Conservation (phyloP, 2,113 vertebrate species). For the Girardinichthys multiradiatus region DNA sequence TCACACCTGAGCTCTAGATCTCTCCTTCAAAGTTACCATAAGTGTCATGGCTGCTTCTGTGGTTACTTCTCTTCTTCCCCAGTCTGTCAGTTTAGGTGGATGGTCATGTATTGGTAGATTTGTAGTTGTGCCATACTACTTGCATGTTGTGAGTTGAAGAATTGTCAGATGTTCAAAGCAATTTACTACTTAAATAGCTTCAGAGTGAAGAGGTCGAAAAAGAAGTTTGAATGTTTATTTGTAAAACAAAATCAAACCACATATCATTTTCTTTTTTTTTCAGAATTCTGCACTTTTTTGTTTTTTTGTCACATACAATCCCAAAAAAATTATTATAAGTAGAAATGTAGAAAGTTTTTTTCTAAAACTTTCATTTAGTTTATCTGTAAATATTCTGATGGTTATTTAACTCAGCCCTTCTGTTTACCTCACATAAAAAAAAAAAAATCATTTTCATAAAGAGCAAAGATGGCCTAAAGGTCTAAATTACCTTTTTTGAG, state of each 20-base stretch:
- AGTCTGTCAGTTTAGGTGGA: not conserved
- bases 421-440: not conserved
- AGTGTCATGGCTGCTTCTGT: no score
- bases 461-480: slow-evolving; percentile 21
- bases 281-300: not conserved
- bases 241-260: no score
- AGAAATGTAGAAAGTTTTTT: not conserved
- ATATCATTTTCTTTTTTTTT: no score
- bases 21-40: no score
- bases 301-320: not conserved
- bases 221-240: no score
- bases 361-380: not conserved
- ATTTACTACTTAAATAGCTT: not conserved
- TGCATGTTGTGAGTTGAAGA: not conserved
- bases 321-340: no score
- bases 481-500: slow-evolving; percentile 21
- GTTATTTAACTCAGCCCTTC: not conserved
- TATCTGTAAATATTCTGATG: not conserved
- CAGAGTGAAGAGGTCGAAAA: no score
- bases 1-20: no score
- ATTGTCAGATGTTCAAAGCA: not conserved
- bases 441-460: slow-evolving; percentile 5
- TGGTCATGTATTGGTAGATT: not conserved
- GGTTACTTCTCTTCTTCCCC: no score
- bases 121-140: not conserved